Evolutionary conservation across 2,113 vertebrate species (phyloP), one percentile per base, ranked within the genome.

Genomic region (Pholis gunnellus): DNA sequence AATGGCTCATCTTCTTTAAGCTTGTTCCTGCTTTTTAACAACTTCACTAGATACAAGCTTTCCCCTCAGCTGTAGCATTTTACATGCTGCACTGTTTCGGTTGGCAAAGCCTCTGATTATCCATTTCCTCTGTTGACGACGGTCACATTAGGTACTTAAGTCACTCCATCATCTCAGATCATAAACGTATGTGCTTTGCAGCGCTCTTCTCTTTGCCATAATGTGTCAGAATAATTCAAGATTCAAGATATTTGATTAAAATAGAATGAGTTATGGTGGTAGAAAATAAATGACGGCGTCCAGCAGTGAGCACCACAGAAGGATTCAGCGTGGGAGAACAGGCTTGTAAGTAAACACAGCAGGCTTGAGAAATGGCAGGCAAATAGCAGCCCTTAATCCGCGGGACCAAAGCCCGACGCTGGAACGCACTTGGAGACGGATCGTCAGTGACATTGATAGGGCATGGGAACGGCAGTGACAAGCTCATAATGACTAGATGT

Each of bases 391-490:
- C 34, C 59, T 82, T 86, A 85, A 85, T 85, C 78, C 72, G 59
- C 0, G 8, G 65, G 22, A 85, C 27, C 50, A 15, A 63, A 74
- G 81, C 59, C 84, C 48, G 57, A 78, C 78, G 74, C 75, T 82
- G 69, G 74, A 89, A 81, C 1, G 27, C 50, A 6, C 36, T 59
- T 59, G 1, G 48, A 63, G 75, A 88, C 50, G 27, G 68, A 88
- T 69, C 83, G 67, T 34, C 57, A 75, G 46, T 82, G 87, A 87
- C 81, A 87, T 10, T 25, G 69, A 83, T 29, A 64, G 84, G 63
- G 76, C 81, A 89, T 92, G 90, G 91, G 91, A 93, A 94, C 46
- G 65, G 66, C 73, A 84, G 31, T 14, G 50, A 40, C 70, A 56
- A 70, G 46, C 63, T 78, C 50, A 57, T 77, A 75, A 87, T 79